Evolutionary conservation across 35 echinoderm and acorn worm species (phyloP), one percentile per base, ranked within the genome.

Genomic region (Antedon bifida): DNA sequence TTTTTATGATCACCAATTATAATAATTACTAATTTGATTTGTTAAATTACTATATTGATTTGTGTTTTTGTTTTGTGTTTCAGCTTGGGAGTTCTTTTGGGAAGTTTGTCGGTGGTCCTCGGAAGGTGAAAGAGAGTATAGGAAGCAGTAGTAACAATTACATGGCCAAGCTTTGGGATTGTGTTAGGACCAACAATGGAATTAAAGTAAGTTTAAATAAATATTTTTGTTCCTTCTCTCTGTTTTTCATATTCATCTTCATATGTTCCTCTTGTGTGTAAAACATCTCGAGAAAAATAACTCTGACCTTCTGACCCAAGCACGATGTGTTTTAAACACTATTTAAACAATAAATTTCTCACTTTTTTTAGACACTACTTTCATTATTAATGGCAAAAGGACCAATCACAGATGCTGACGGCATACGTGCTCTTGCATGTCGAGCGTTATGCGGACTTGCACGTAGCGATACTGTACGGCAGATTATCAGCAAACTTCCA

Each of bases 151-250:
- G 55, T 34, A 78, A 56, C 78, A 91, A 99, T 36, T 76, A 86
- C 56, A 86, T 89, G n/a, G 85, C 87, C 83, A 91, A 92, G 74
- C 87, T 99, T 29, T 99, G 90, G 94, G 94, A 99, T 73, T 89
- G 87, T 79, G 90, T 99, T 5, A 73, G 90, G 29, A 88, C 84
- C 46, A 91, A 97, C 79, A 99, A 99, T 76, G 94, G 94, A 28
- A 99, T 99, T 74, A 99, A 90, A 86, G 94, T 99, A 80, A 83
- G 79, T n/a, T n/a, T n/a, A n/a, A n/a, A n/a, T n/a, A n/a, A n/a
- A n/a, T n/a, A n/a, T n/a, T n/a, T n/a, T n/a, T n/a, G n/a, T n/a
- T n/a, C n/a, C n/a, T n/a, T n/a, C n/a, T n/a, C n/a, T n/a, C n/a
- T n/a, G n/a, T n/a, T n/a, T n/a, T n/a, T n/a, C n/a, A n/a, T n/a